These are phyloP conservation scores for Malaclemys terrapin DNA, from an alignment of 2,113 vertebrate genomes.

Conservation along the genomic window DNA sequence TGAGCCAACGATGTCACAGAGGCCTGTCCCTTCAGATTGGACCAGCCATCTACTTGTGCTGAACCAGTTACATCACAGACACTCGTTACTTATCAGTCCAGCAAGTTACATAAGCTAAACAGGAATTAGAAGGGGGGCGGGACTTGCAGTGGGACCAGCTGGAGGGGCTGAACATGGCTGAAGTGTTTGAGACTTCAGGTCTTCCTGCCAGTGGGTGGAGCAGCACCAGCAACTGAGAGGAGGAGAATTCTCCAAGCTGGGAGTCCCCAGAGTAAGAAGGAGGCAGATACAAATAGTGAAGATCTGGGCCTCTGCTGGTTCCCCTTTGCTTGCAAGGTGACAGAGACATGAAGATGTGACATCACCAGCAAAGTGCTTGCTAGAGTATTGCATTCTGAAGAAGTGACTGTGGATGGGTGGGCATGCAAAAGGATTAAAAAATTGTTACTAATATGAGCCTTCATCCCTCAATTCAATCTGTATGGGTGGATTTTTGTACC, in stretches of 20 bases:
- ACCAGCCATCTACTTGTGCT: not conserved
- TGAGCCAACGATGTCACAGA: not conserved
- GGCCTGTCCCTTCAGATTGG: too few relatives aligned
- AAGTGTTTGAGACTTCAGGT: not conserved
- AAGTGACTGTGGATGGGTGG: not conserved
- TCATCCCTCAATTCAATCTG: not conserved
- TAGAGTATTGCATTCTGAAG: not conserved
- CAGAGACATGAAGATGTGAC: not conserved
- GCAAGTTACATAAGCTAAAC: not conserved
- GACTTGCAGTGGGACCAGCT: not conserved
- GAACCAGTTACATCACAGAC: not conserved
- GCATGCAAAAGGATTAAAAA: not conserved
- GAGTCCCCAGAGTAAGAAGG: not conserved
- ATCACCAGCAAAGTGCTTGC: not conserved
- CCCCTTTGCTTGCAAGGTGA: not conserved
- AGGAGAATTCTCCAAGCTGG: not conserved
- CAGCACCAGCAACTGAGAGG: not conserved
- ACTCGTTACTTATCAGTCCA: not conserved
- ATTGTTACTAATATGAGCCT: not conserved
- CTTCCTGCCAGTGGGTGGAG: not conserved
- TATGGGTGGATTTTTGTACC: not conserved
- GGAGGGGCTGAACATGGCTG: not conserved
- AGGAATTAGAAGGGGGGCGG: too few relatives aligned
- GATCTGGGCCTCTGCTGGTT: not conserved
- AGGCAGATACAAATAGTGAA: too few relatives aligned